Conservation (phyloP, 2,113 vertebrate genomes). For the Rhadina sibilatrix region DNA sequence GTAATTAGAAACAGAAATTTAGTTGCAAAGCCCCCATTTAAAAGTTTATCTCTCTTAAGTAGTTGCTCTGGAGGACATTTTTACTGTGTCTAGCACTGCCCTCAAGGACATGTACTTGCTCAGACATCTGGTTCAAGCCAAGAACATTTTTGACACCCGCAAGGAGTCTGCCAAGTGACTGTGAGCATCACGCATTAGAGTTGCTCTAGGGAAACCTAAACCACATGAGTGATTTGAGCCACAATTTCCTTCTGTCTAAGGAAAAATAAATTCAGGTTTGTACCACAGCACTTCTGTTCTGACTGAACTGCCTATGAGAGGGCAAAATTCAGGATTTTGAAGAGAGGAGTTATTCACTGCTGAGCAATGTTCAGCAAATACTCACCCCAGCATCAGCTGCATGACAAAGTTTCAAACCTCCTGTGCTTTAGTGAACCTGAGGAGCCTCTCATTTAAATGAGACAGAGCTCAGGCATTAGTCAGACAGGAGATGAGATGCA, state of each 20-base stretch:
- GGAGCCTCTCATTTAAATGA: slow-evolving; percentile 32
- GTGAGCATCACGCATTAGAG: not conserved
- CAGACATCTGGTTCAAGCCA: slow-evolving; percentile 4
- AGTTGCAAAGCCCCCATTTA: not conserved
- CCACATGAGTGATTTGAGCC: not conserved
- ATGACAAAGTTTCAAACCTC: not conserved
- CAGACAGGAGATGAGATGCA: slow-evolving; percentile 52
- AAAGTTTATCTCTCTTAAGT: not conserved
- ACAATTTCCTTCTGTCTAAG: not conserved
- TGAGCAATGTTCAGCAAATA: not conserved
- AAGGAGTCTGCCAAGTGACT: slow-evolving; percentile 37
- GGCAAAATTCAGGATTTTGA: not conserved
- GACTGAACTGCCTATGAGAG: not conserved
- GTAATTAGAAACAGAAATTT: slow-evolving; percentile 46
- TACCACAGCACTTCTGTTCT: not conserved
- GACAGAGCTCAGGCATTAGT: slow-evolving; percentile 30
- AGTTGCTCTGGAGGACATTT: not conserved
- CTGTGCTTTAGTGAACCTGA: not conserved
- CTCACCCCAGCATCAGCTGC: rapidly evolving
- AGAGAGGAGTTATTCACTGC: not conserved
- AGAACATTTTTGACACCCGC: slow-evolving; percentile 54
- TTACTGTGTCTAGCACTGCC: not conserved
- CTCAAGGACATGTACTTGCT: slow-evolving; percentile 33
- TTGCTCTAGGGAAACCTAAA: not conserved
- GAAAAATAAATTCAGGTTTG: not conserved